These are phyloP conservation scores for Spodoptera littoralis DNA, from an alignment of 2,888 invertebrate species.

Conservation along the genomic window DNA sequence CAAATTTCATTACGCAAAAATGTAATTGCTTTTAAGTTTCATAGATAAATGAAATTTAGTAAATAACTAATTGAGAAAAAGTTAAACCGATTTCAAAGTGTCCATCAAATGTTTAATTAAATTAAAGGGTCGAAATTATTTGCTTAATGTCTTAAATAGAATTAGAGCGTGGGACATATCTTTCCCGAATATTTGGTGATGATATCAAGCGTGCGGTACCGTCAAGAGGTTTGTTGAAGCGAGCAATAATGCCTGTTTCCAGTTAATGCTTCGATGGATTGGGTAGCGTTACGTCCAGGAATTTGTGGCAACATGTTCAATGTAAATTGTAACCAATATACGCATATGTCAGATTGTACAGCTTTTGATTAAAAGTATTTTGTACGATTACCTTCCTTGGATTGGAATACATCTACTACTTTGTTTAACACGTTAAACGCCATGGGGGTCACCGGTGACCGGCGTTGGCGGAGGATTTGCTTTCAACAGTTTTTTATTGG, in stretches of 20 bases:
- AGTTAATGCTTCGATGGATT: slow-evolving; percentile 77
- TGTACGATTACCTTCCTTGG: slow-evolving; percentile 19
- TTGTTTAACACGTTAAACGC: no score
- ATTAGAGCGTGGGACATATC: slow-evolving; percentile 45
- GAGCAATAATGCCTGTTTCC: slow-evolving; percentile 79
- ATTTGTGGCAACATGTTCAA: slow-evolving; percentile 69
- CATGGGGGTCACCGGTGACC: no score
- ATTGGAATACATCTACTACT: slow-evolving; percentile 6
- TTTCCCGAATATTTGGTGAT: slow-evolving; percentile 76
- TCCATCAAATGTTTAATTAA: no score
- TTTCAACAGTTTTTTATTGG: no score
- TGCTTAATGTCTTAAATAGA: slow-evolving; percentile 9
- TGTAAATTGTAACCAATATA: slow-evolving; percentile 67
- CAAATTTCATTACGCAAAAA: no score
- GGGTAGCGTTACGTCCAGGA: slow-evolving; percentile 66
- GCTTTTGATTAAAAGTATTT: no score
- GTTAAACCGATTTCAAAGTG: no score
- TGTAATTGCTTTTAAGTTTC: no score
- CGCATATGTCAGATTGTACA: slow-evolving; percentile 56
- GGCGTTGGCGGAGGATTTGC: no score
- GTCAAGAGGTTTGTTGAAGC: slow-evolving; percentile 70
- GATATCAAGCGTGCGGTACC: slow-evolving; percentile 66
- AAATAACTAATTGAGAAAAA: no score
- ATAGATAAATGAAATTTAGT: no score
- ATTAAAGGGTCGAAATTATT: background rate